Conservation (phyloP, 2,113 vertebrate species). For the Lates calcarifer region DNA sequence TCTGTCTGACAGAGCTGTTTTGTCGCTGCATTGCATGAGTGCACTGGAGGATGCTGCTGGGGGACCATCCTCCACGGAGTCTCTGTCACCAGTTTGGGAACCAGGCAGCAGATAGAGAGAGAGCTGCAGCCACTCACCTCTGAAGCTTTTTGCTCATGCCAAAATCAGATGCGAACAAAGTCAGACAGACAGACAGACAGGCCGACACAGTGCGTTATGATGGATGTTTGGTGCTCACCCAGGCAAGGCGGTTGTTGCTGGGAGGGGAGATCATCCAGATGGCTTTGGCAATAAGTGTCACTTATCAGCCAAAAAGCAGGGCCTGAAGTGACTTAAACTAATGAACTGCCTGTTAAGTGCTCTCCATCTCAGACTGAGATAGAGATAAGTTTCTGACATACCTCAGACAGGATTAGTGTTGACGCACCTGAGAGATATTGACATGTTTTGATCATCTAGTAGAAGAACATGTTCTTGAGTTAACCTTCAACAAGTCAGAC, state of each 20-base stretch:
- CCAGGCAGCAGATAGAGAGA: conserved; percentile 23
- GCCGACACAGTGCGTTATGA: conserved; percentile 64
- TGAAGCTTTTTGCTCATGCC: conserved; percentile 36
- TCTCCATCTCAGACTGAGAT: conserved; percentile 68
- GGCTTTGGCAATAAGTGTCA: conserved; percentile 82
- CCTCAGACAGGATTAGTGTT: conserved; percentile 73
- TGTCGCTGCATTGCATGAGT: conserved; percentile 68
- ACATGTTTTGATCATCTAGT: conserved; percentile 67
- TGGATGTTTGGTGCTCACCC: conserved; percentile 76
- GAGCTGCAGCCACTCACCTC: conserved; percentile 58
- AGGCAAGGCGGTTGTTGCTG: conserved; percentile 72
- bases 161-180: conserved; percentile 48
- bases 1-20: conserved; percentile 74
- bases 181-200: conserved; percentile 49
- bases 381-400: conserved; percentile 68
- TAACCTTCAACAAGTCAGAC: conserved; percentile 68
- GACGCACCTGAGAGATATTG: conserved; percentile 69
- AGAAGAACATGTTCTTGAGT: conserved; percentile 65
- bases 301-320: conserved; percentile 80
- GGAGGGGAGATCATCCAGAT: conserved; percentile 75
- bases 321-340: conserved; percentile 81
- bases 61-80: conserved; percentile 37
- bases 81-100: conserved; percentile 55
- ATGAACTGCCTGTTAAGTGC: conserved; percentile 82
- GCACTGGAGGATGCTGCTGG: conserved; percentile 53